Evolutionary conservation across 1,140 invertebrate species (phyloP).

Genomic region (Magallana gigas): DNA sequence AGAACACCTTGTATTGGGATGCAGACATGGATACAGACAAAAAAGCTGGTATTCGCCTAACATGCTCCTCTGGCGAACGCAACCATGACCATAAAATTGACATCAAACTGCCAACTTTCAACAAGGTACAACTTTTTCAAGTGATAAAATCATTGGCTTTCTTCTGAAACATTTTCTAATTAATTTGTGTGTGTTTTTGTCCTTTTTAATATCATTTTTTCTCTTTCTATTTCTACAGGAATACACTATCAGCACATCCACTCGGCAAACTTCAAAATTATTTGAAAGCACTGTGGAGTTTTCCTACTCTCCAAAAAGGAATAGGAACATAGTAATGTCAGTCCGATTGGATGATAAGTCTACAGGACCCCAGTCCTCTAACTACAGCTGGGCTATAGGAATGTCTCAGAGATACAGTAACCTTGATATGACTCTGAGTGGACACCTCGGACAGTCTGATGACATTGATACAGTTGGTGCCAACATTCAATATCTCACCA

Average conservation of each 20-base stretch:
- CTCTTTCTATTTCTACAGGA: slow-evolving; percentile 57
- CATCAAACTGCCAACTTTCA: slow-evolving; percentile 55
- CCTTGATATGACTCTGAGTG: slow-evolving; percentile 43
- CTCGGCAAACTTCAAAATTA: background rate
- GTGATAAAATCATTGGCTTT: too few relatives aligned
- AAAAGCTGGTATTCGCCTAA: slow-evolving; percentile 58
- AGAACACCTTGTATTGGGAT: slow-evolving; percentile 68
- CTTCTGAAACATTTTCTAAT: background rate
- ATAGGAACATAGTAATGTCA: slow-evolving; percentile 70
- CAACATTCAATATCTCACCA: slow-evolving; percentile 43
- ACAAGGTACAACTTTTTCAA: slow-evolving; percentile 54
- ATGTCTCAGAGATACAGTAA: slow-evolving; percentile 44
- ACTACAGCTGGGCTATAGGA: slow-evolving; percentile 45
- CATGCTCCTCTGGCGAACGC: background rate
- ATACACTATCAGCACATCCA: slow-evolving; percentile 36
- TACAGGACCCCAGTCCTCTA: slow-evolving; percentile 27
- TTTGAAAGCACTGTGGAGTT: slow-evolving; percentile 60
- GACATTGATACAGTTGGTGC: slow-evolving; percentile 39
- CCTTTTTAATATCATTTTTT: background rate
- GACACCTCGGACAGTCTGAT: slow-evolving; percentile 23
- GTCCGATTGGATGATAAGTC: slow-evolving; percentile 67
- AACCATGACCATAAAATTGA: slow-evolving; percentile 18
- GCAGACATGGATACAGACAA: slow-evolving; percentile 67
- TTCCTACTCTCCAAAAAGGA: slow-evolving; percentile 72
- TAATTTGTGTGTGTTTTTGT: background rate